Conservation (phyloP, 2,888 invertebrate genomes). For the Hyposoter didymator region DNA sequence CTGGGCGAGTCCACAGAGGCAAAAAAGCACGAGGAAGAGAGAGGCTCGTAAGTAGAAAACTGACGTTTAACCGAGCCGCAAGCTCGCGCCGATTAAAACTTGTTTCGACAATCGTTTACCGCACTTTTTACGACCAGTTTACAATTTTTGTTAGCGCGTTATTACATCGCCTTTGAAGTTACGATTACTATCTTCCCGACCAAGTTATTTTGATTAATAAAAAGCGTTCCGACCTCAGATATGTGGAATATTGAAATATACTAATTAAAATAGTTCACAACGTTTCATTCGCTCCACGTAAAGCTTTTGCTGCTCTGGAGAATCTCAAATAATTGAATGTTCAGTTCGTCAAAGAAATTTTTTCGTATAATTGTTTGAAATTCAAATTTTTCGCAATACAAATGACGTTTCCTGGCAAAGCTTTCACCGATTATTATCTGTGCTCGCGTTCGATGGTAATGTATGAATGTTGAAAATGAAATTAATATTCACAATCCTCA, state of each 20-base stretch:
- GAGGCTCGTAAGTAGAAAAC: slow-evolving; percentile 44
- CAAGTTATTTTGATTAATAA: slow-evolving; percentile 25
- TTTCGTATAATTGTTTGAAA: background rate
- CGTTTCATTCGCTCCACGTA: background rate
- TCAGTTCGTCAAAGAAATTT: background rate
- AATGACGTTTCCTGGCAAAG: background rate
- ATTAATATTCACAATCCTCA: background rate
- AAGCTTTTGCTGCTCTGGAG: background rate
- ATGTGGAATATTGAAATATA: slow-evolving; percentile 10
- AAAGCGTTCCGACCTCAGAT: background rate
- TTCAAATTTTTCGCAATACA: background rate
- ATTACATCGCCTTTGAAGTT: slow-evolving; percentile 2
- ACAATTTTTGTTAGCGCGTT: slow-evolving; percentile 44
- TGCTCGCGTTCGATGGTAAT: background rate
- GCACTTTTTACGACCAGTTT: slow-evolving; percentile 54
- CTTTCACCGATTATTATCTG: background rate
- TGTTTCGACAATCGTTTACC: slow-evolving; percentile 62
- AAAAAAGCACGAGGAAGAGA: background rate
- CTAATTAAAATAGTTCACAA: background rate
- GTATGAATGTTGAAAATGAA: background rate
- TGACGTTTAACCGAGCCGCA: slow-evolving; percentile 54
- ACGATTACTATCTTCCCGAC: background rate
- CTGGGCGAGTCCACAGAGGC: slow-evolving; percentile 15
- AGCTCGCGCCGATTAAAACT: slow-evolving; percentile 53
- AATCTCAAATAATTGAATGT: background rate